These are phyloP conservation scores for Macrosteles quadrilineatus DNA, from an alignment of 1,140 invertebrate genomes.

Conservation along the genomic window DNA sequence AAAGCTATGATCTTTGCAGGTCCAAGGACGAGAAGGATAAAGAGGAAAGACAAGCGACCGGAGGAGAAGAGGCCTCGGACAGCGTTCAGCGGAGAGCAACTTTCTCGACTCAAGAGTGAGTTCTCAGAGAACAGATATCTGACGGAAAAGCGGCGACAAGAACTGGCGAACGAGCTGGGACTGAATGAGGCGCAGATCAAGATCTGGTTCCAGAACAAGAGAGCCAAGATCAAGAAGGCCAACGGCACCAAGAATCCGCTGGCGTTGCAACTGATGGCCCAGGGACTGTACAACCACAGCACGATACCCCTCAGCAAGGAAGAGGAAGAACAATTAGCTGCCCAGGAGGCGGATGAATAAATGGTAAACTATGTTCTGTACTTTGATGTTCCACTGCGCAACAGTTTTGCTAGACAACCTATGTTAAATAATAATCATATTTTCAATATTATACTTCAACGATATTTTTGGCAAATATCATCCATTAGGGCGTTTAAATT, in stretches of 20 bases:
- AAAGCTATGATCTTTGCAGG: too few relatives aligned
- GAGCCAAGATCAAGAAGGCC: slow-evolving; percentile 97
- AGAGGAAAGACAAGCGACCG: slow-evolving; percentile 61
- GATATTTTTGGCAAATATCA: too few relatives aligned
- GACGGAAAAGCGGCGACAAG: slow-evolving; percentile 89
- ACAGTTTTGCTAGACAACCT: too few relatives aligned
- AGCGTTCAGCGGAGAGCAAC: slow-evolving; percentile 95
- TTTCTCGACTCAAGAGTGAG: slow-evolving; percentile 90
- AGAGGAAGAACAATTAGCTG: slow-evolving; percentile 64
- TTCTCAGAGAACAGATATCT: slow-evolving; percentile 96
- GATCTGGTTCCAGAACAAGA: slow-evolving; percentile 98
- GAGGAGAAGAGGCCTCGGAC: slow-evolving; percentile 96
- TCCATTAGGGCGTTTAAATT: too few relatives aligned
- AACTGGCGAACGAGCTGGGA: slow-evolving; percentile 86
- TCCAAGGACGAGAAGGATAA: slow-evolving; percentile 84
- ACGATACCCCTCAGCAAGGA: slow-evolving; percentile 77
- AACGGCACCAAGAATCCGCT: slow-evolving; percentile 86
- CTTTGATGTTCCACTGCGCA: too few relatives aligned
- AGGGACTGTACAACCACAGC: slow-evolving; percentile 92
- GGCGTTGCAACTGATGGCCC: slow-evolving; percentile 92
- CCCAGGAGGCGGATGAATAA: slow-evolving; percentile 27
- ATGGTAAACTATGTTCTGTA: too few relatives aligned
- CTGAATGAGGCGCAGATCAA: slow-evolving; percentile 99
- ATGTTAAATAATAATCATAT: too few relatives aligned
- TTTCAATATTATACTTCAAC: too few relatives aligned